Evolutionary conservation across 2,888 invertebrate species (phyloP).

Genomic region (Dicyrtoma fusca): DNA sequence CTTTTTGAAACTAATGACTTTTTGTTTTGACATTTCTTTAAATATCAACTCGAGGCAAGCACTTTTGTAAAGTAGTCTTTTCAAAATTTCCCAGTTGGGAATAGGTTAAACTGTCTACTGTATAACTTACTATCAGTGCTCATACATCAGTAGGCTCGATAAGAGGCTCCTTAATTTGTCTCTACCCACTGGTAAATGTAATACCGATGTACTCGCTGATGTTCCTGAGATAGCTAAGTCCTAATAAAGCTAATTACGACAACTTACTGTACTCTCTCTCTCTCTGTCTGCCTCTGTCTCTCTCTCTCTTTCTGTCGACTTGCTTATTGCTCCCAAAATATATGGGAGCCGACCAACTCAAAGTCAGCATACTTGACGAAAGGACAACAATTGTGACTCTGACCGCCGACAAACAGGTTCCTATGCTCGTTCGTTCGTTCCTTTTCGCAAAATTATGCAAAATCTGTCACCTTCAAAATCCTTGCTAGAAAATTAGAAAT

Average conservation of each 20-base stretch:
- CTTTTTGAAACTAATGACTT: too few relatives aligned
- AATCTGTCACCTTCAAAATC: constrained; percentile 43
- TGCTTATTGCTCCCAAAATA: neutral
- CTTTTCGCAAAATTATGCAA: constrained; percentile 41
- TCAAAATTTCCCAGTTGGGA: neutral
- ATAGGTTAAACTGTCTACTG: too few relatives aligned
- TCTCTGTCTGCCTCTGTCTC: constrained; percentile 3
- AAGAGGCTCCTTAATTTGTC: too few relatives aligned
- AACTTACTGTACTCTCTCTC: constrained; percentile 4
- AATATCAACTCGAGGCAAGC: too few relatives aligned
- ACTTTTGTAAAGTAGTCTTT: too few relatives aligned
- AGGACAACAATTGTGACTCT: constrained; percentile 3
- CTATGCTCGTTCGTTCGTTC: neutral
- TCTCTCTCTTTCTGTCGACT: neutral
- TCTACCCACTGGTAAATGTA: too few relatives aligned
- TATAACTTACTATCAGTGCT: too few relatives aligned
- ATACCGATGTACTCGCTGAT: neutral
- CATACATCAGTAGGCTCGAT: too few relatives aligned
- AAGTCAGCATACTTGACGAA: constrained; percentile 1
- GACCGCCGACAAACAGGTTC: constrained; percentile 25
- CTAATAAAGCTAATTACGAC: neutral
- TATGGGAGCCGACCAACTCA: neutral
- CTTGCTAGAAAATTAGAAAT: constrained; percentile 20
- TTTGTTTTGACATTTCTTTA: too few relatives aligned
- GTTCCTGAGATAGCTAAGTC: too few relatives aligned